Percentiles rank a stretch among this genome's conserved stretches.
Conservation (phyloP, 2,797 vertebrate species). For the Pyrocephalus nanus region DNA sequence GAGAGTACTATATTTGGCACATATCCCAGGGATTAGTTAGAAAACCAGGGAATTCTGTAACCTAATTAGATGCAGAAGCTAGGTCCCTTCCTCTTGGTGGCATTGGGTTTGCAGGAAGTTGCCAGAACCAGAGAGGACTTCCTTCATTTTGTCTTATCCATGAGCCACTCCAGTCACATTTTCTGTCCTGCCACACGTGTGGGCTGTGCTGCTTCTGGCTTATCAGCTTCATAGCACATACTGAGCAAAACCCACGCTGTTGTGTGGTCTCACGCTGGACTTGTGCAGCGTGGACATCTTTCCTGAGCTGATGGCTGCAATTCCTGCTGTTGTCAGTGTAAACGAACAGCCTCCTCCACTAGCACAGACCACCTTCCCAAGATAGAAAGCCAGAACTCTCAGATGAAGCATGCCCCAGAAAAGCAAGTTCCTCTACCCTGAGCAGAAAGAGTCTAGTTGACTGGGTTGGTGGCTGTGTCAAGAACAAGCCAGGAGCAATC, state of each 20-base stretch:
- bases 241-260: neutral
- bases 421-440: neutral
- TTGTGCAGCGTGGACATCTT: neutral
- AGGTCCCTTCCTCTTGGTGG: neutral
- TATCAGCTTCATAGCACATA: accelerated
- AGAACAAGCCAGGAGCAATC: neutral
- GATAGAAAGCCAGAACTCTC: neutral
- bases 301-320: neutral
- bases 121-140: neutral
- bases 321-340: neutral
- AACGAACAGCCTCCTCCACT: neutral
- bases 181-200: neutral
- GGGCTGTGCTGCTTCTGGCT: neutral
- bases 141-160: neutral
- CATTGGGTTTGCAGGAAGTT: neutral
- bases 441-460: neutral
- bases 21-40: neutral
- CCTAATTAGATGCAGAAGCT: neutral
- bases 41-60: neutral
- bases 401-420: neutral
- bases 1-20: neutral
- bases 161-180: neutral
- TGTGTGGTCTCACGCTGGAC: neutral
- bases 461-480: neutral
- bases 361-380: neutral